Percentiles rank a stretch among this genome's conserved stretches.
Conservation (phyloP, 1,140 invertebrate genomes). For the Bombus ignitus region DNA sequence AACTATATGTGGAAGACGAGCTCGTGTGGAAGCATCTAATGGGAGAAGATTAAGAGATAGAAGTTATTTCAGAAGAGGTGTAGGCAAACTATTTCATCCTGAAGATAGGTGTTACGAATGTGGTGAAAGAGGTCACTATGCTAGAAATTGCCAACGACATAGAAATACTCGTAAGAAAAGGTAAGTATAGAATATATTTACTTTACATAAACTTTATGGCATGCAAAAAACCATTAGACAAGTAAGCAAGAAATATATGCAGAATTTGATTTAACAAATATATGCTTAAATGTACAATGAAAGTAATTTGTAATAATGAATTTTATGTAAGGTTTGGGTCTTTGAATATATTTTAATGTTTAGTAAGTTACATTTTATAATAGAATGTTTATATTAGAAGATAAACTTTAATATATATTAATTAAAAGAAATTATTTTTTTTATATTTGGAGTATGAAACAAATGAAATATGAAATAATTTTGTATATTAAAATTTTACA, state of each 20-base stretch:
- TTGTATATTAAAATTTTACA: constrained; percentile 35
- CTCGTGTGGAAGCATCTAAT: constrained; percentile 96
- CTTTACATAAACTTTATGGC: constrained; percentile 21
- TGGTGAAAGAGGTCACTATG: constrained; percentile 95
- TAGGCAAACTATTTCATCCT: constrained; percentile 88
- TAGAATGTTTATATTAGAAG: too few species aligned
- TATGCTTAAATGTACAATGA: constrained; percentile 45
- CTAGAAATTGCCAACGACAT: constrained; percentile 91
- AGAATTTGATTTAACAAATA: constrained; percentile 6
- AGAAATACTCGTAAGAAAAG: constrained; percentile 82
- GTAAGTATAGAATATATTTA: constrained; percentile 78
- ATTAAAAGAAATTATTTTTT: neutral
- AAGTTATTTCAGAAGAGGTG: constrained; percentile 83
- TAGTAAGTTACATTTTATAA: neutral
- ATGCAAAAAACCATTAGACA: constrained; percentile 45
- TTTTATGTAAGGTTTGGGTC: neutral
- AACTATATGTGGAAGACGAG: constrained; percentile 93
- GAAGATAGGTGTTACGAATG: constrained; percentile 96
- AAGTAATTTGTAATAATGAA: neutral
- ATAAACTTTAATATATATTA: neutral
- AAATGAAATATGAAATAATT: constrained; percentile 18
- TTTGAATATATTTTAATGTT: neutral
- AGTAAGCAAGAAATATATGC: constrained; percentile 41
- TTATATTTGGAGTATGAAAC: neutral
- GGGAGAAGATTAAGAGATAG: constrained; percentile 85